Evolutionary conservation across 2,888 invertebrate species (phyloP).

Genomic region (Polymixis lichenea): DNA sequence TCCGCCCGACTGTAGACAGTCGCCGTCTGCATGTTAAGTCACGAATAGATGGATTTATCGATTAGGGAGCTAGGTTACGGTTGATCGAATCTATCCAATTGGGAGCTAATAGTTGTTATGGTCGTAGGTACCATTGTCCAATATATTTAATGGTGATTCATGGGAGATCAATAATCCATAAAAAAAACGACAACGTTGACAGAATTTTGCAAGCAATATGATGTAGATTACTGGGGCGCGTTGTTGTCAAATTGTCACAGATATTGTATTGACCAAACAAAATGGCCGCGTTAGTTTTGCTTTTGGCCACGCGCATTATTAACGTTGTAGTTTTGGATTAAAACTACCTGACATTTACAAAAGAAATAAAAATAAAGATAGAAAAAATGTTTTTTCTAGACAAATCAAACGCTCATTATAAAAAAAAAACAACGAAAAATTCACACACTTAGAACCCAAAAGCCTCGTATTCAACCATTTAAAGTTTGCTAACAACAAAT

Average conservation of each 20-base stretch:
- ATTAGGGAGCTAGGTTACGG: neutral
- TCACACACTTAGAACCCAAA: no score
- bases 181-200: neutral
- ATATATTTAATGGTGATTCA: neutral
- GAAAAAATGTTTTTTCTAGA: no score
- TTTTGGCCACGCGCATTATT: neutral
- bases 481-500: neutral
- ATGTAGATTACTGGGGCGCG: neutral
- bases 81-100: slow-evolving; percentile 18
- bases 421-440: no score
- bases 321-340: neutral
- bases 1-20: slow-evolving; percentile 18
- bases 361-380: no score
- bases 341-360: neutral
- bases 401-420: no score
- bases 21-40: slow-evolving; percentile 38
- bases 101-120: neutral
- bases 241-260: neutral
- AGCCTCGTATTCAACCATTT: no score
- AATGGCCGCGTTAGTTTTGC: neutral
- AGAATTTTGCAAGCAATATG: neutral
- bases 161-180: neutral
- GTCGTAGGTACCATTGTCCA: neutral
- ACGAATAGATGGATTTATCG: slow-evolving; percentile 41
- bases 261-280: neutral